These are phyloP conservation scores for Trachemys scripta DNA, from an alignment of 2,113 vertebrate species.

Conservation along the genomic window DNA sequence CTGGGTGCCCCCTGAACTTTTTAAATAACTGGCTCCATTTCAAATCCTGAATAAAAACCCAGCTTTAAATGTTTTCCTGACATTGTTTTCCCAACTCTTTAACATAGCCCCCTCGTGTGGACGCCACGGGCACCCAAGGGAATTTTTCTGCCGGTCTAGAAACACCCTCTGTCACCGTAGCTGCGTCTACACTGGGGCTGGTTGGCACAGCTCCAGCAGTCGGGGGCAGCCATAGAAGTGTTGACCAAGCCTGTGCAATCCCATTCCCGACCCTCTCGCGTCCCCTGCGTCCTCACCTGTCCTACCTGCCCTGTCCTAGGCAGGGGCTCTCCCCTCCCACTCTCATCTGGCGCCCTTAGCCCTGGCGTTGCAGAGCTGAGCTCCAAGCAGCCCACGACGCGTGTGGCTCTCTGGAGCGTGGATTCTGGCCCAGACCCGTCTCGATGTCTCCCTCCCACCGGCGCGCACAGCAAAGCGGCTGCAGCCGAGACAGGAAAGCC, in stretches of 20 bases:
- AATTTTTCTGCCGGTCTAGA: not conserved
- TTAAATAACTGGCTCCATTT: no score
- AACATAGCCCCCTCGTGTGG: not conserved
- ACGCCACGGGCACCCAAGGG: not conserved
- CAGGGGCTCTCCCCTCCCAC: no score
- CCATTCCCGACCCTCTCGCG: no score
- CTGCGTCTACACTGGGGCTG: not conserved
- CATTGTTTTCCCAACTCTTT: no score
- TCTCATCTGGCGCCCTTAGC: no score
- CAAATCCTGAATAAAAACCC: no score
- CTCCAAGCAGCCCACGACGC: no score
- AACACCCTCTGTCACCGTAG: not conserved
- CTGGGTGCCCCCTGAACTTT: no score
- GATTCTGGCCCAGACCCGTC: not conserved
- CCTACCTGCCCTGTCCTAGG: no score
- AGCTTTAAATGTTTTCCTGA: no score
- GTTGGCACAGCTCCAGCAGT: not conserved
- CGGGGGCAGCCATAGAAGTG: not conserved
- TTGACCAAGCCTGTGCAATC: not conserved
- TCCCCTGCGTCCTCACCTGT: no score
- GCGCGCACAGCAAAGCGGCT: not conserved
- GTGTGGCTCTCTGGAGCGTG: not conserved
- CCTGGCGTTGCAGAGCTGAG: no score
- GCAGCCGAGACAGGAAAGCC: not conserved
- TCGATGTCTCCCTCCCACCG: not conserved